Base-by-base conservation (phyloP, 2,113 vertebrate species). In the Xenopus laevis region DNA sequence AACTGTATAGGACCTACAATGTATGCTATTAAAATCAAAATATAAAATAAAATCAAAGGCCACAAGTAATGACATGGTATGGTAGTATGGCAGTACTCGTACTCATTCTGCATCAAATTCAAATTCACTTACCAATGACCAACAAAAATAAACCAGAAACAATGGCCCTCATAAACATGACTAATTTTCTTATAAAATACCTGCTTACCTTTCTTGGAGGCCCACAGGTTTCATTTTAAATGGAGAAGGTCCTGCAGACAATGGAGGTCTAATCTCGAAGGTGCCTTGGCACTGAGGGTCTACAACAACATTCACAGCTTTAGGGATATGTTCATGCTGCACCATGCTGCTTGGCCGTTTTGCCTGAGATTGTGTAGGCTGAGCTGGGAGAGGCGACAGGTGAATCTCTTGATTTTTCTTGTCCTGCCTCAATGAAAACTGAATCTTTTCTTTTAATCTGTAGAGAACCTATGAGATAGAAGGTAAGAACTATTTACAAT, bases 201-300 rank as follows among this genome's bases (percentile, higher is more conserved):
- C 6, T 50, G 68, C 87, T 61, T 88, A 93, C 97, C 97, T 94
- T 81, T 98, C 96, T 71, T 98, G 96, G 4, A 98, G 93, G 60
- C 97, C 93, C 4, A 94, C 91, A 21, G 95, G 83, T 86, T 98
- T 99, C 95, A 99, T 98, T 90, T 87, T 98, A 91, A 99, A 98
- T 65, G 96, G 96, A 45, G 97, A 99, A 0, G 93, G 94, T 72
- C 85, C 89, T 77, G 83, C 86, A 66, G 92, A 86, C 52, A 81
- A 27, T 30, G 88, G 81, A 74, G 89, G 91, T 83, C 88, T 98
- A 63, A 93, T 81, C 79, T 98, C 94, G 83, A 89, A 83, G 69
- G 82, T 58, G 63, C 86, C 84, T 20, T 81, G 89, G 64, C 89
- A 86, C 85, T 90, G 90, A 15, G 88, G 76, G 63, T 92, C 90